Conservation (phyloP, 2,113 vertebrate species). For the Emydocephalus ijimae region DNA sequence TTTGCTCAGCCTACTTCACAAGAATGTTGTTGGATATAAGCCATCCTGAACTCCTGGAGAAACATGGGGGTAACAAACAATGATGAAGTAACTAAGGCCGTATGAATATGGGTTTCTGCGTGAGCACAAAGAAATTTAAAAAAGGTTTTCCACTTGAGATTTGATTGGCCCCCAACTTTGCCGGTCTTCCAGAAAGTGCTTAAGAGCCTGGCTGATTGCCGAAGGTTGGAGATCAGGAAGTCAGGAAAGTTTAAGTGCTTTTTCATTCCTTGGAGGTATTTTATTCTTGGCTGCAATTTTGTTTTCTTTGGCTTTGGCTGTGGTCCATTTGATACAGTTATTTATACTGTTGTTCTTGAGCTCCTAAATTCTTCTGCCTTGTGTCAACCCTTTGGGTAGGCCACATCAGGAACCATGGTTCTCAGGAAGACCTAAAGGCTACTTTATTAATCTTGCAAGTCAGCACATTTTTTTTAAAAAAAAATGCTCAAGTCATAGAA, state of each 20-base stretch:
- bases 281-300: not conserved
- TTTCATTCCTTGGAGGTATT: not conserved
- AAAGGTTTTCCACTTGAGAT: not conserved
- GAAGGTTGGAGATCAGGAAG: not conserved
- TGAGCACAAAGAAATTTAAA: not conserved
- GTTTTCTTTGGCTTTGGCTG: not conserved
- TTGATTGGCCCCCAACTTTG: not conserved
- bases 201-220: not conserved
- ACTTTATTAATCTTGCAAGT: not conserved
- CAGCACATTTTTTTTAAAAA: not conserved
- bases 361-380: not conserved
- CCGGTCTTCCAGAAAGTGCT: not conserved
- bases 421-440: not conserved
- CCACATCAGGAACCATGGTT: not conserved
- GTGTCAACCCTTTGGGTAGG: not conserved
- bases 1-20: not conserved
- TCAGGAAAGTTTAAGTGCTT: not conserved
- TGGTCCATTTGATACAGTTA: not conserved
- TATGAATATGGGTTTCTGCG: not conserved
- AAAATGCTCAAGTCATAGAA: too few species aligned
- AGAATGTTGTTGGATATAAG: not conserved
- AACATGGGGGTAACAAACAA: not conserved
- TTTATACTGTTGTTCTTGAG: not conserved
- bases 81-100: not conserved
- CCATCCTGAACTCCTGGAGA: not conserved